Evolutionary conservation across 2,113 vertebrate species (phyloP).

Genomic region (Oreocharis arfaki): DNA sequence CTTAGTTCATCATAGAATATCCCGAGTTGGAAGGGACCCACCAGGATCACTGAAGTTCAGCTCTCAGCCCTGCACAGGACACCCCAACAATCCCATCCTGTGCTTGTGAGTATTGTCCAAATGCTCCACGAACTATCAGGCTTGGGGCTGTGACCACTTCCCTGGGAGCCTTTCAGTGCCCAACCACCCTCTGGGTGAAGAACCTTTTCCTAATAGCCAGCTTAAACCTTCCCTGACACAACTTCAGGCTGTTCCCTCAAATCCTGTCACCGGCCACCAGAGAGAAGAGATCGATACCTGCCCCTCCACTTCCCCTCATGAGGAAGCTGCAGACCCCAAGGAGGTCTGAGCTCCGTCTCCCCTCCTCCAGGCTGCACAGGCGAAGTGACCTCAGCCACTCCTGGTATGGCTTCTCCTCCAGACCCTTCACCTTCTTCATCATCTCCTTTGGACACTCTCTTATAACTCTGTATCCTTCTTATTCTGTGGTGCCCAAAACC

Average conservation of each 20-base stretch:
- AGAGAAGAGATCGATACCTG: background rate
- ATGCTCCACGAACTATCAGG: too few species aligned
- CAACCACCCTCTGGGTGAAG: fast-evolving
- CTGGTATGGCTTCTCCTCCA: background rate
- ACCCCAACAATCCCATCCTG: background rate
- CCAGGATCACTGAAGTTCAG: background rate
- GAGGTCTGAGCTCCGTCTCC: background rate
- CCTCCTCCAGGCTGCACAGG: background rate
- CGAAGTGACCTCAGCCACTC: background rate
- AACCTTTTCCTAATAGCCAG: fast-evolving
- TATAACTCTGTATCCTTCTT: too few species aligned
- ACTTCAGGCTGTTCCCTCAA: background rate
- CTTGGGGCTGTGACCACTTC: background rate
- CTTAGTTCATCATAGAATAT: background rate
- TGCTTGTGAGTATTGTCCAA: background rate
- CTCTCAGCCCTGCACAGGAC: background rate
- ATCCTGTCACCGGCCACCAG: background rate
- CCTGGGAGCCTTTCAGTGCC: background rate
- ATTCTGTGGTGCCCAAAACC: background rate
- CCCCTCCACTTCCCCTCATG: background rate
- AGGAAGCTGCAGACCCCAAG: background rate
- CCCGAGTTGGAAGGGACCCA: background rate
- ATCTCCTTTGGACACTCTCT: background rate
- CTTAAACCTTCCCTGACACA: background rate
- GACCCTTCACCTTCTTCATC: background rate